These are phyloP conservation scores for Hololepta plana DNA, from an alignment of 2,888 invertebrate genomes.

Conservation along the genomic window DNA sequence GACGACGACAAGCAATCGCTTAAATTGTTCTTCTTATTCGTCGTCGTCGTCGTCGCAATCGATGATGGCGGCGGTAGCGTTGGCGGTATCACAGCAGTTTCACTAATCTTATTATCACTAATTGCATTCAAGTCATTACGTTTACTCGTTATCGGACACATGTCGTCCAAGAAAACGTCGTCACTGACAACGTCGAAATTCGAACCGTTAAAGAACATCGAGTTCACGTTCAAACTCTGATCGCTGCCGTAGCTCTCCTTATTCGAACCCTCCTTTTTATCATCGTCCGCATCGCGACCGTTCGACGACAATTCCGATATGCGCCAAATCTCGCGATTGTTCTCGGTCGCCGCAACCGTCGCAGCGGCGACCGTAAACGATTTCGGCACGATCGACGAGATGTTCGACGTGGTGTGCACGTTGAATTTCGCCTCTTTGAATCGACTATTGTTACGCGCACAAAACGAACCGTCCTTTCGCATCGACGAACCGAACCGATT, in stretches of 20 bases:
- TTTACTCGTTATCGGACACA: slow-evolving; percentile 13
- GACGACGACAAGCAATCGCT: slow-evolving; percentile 16
- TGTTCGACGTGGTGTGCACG: slow-evolving; percentile 4
- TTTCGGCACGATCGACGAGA: slow-evolving; percentile 19
- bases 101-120: slow-evolving; percentile 5
- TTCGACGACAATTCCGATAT: slow-evolving; percentile 31
- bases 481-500: slow-evolving; percentile 6
- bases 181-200: slow-evolving; percentile 16
- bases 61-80: too few species aligned
- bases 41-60: slow-evolving; percentile 3
- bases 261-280: too few species aligned
- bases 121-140: slow-evolving; percentile 3
- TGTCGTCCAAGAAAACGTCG: slow-evolving; percentile 19
- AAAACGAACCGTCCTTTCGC: not conserved
- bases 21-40: slow-evolving; percentile 8
- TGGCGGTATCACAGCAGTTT: too few species aligned
- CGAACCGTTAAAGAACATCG: slow-evolving; percentile 12
- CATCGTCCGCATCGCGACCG: too few species aligned
- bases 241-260: slow-evolving; percentile 6
- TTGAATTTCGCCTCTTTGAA: not conserved
- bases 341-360: slow-evolving; percentile 21
- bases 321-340: slow-evolving; percentile 29
- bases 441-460: not conserved
- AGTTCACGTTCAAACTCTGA: slow-evolving; percentile 10
- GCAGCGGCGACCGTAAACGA: slow-evolving; percentile 27